These are phyloP conservation scores for Chaetogeoica ovagalla DNA, from an alignment of 2,888 invertebrate species.

Conservation along the genomic window DNA sequence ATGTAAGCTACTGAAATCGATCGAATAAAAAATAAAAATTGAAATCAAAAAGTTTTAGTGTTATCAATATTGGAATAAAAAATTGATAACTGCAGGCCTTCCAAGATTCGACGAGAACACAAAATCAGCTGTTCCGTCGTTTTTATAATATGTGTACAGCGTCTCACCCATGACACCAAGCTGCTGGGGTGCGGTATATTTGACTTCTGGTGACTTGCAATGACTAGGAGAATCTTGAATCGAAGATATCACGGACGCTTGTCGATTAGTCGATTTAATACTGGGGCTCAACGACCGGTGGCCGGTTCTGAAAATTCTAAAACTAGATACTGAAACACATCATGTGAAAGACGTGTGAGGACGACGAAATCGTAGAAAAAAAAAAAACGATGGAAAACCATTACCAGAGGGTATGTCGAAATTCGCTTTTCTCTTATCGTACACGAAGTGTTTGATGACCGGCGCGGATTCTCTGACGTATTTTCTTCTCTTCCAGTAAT, in stretches of 20 bases:
- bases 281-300: conserved; percentile 56
- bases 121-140: too few relatives aligned
- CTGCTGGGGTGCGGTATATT: conserved; percentile 76
- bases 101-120: too few relatives aligned
- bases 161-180: conserved; percentile 72
- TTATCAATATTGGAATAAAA: too few relatives aligned
- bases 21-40: too few relatives aligned
- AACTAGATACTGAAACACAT: conserved; percentile 38
- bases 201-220: conserved; percentile 52
- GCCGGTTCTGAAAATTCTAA: conserved; percentile 47
- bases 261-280: conserved; percentile 57
- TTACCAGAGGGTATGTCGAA: conserved; percentile 39
- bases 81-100: too few relatives aligned
- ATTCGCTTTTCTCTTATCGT: conserved; percentile 38
- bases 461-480: conserved; percentile 25
- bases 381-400: neutral
- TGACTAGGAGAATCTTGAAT: conserved; percentile 67
- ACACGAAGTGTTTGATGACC: conserved; percentile 35
- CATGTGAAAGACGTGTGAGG: neutral
- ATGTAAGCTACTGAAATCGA: too few relatives aligned
- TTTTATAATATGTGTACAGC: neutral
- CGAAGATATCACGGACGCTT: conserved; percentile 64
- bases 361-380: too few relatives aligned
- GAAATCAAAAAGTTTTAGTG: too few relatives aligned
- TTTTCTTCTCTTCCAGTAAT: conserved; percentile 38